These are phyloP conservation scores for Electrophaes corylata DNA, from an alignment of 2,888 invertebrate species.

Conservation along the genomic window DNA sequence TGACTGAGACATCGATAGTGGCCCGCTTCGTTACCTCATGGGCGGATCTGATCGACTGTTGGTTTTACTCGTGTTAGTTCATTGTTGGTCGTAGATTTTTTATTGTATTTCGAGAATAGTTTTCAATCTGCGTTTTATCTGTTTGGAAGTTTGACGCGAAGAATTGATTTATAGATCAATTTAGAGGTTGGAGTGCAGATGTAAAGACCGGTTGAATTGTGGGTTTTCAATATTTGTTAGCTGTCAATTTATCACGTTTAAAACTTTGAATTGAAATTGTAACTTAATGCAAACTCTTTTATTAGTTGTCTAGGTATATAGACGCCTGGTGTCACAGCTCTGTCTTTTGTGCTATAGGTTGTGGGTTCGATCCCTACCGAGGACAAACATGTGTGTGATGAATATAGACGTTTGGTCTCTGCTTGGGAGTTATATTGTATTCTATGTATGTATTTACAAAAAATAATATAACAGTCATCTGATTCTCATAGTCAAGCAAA, in stretches of 20 bases:
- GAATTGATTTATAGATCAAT: constrained; percentile 39
- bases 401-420: no score
- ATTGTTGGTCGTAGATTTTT: constrained; percentile 64
- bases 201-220: background rate
- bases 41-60: constrained; percentile 79
- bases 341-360: no score
- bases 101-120: constrained; percentile 49
- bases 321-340: no score
- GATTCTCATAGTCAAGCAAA: no score
- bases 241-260: background rate
- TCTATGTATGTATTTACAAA: no score
- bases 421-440: no score
- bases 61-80: constrained; percentile 75
- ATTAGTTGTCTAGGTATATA: no score
- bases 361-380: no score
- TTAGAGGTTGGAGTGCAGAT: background rate
- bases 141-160: constrained; percentile 36
- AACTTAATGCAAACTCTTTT: no score
- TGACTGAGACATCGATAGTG: constrained; percentile 83
- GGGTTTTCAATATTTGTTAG: background rate
- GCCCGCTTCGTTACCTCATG: constrained; percentile 73
- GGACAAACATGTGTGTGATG: no score
- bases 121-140: constrained; percentile 49
- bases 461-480: no score
- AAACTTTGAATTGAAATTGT: no score